phyloP scores from a whole-genome alignment of 1,140 invertebrate species.

The Drosophila ambigua region DNA sequence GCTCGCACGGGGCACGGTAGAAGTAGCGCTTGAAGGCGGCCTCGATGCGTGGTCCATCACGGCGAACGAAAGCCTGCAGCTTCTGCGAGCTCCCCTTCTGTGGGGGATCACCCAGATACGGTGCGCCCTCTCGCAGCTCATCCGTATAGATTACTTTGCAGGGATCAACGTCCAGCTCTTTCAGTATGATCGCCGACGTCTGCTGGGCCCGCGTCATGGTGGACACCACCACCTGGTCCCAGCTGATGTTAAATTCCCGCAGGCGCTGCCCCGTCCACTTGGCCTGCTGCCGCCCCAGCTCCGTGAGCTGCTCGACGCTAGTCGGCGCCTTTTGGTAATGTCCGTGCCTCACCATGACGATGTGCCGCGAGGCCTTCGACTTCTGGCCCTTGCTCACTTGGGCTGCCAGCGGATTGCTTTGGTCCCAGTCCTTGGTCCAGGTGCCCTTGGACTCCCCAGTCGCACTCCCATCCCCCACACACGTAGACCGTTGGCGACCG shows the following conservation, averaged over 20 bases:
- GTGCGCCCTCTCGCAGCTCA: slow-evolving; percentile 94
- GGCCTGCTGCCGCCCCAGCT: slow-evolving; percentile 93
- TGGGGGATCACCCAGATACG: slow-evolving; percentile 96
- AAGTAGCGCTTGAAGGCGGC: slow-evolving; percentile 97
- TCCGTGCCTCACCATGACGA: slow-evolving; percentile 97
- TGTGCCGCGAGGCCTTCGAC: slow-evolving; percentile 90
- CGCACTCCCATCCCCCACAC: not conserved
- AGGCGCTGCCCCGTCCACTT: slow-evolving; percentile 90
- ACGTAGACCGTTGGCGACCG: slow-evolving; percentile 4
- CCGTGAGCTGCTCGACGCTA: slow-evolving; percentile 92
- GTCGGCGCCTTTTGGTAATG: slow-evolving; percentile 92
- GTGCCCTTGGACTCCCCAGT: slow-evolving; percentile 61
- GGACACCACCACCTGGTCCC: slow-evolving; percentile 91
- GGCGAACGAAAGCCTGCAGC: slow-evolving; percentile 90
- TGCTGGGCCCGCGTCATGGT: slow-evolving; percentile 97
- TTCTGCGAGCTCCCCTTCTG: slow-evolving; percentile 89
- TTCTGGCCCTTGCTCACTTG: slow-evolving; percentile 84
- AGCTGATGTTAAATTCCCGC: slow-evolving; percentile 89
- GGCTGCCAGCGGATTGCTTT: slow-evolving; percentile 85
- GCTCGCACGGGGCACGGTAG: slow-evolving; percentile 91
- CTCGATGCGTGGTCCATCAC: slow-evolving; percentile 97
- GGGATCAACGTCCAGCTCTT: slow-evolving; percentile 57
- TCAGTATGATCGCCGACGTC: slow-evolving; percentile 92
- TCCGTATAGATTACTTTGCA: slow-evolving; percentile 82
- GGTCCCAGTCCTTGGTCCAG: slow-evolving; percentile 95